These are phyloP conservation scores for Bombus picipes DNA, from an alignment of 1,140 invertebrate genomes.

Conservation along the genomic window DNA sequence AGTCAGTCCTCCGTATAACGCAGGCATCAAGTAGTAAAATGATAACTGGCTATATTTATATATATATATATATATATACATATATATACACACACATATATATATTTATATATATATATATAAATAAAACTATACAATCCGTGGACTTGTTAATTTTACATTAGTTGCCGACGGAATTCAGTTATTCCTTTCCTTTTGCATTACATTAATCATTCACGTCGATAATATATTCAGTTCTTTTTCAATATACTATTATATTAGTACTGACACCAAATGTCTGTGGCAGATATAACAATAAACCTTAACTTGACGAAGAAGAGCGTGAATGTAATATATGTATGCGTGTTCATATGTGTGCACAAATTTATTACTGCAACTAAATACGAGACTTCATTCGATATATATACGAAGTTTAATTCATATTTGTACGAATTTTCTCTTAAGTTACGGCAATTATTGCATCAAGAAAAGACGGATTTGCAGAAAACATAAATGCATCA, in stretches of 20 bases:
- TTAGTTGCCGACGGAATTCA: constrained; percentile 74
- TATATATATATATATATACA: constrained; percentile 61
- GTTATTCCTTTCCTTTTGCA: constrained; percentile 28
- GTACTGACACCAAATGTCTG: constrained; percentile 32
- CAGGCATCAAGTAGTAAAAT: constrained; percentile 67
- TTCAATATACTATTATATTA: constrained; percentile 37
- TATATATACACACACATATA: constrained; percentile 61
- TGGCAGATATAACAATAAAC: constrained; percentile 40
- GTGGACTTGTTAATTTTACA: constrained; percentile 67
- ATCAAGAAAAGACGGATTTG: neutral
- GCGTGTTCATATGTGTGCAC: constrained; percentile 31
- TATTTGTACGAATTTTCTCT: constrained; percentile 2
- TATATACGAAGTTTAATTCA: constrained; percentile 34
- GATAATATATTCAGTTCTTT: constrained; percentile 58
- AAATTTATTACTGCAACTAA: constrained; percentile 45
- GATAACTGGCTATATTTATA: constrained; percentile 73
- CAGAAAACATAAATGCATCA: neutral
- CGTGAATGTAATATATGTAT: constrained; percentile 17
- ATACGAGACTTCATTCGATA: constrained; percentile 3
- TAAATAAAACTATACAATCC: constrained; percentile 78
- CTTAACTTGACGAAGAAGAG: constrained; percentile 39
- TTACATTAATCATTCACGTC: constrained; percentile 40
- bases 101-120: constrained; percentile 61
- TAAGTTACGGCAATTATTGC: neutral
- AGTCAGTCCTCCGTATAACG: constrained; percentile 55